Evolutionary conservation across 2,888 invertebrate genomes (phyloP).

Genomic region (Tetheella fluctuosa): DNA sequence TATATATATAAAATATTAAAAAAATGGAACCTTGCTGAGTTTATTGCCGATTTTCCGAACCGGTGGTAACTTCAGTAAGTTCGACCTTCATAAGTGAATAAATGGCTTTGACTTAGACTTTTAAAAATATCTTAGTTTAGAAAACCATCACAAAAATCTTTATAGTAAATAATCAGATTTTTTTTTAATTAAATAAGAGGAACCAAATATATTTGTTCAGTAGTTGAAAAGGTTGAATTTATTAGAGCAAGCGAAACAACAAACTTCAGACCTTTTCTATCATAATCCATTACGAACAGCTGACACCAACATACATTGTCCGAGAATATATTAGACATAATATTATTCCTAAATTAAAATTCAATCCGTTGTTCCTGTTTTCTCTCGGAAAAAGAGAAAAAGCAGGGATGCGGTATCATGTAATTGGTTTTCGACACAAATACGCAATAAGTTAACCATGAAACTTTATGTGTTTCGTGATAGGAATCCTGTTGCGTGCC

Average conservation of each 20-base stretch:
- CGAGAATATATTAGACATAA: constrained; percentile 28
- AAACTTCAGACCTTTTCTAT: constrained; percentile 14
- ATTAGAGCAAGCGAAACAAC: constrained; percentile 7
- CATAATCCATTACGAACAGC: constrained; percentile 14
- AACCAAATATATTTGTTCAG: background rate
- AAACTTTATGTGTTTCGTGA: constrained; percentile 65
- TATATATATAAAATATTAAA: too few relatives aligned
- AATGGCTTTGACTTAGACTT: too few relatives aligned
- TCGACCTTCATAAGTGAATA: too few relatives aligned
- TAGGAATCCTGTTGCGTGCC: constrained; percentile 46
- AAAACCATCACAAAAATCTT: background rate
- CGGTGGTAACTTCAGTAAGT: too few relatives aligned
- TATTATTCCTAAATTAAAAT: constrained; percentile 51
- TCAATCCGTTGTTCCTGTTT: constrained; percentile 41
- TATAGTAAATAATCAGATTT: background rate
- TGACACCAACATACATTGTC: constrained; percentile 11
- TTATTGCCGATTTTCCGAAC: too few relatives aligned
- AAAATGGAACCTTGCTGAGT: too few relatives aligned
- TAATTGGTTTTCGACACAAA: constrained; percentile 73
- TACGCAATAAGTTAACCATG: constrained; percentile 69
- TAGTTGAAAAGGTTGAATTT: constrained; percentile 7
- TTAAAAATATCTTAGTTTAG: too few relatives aligned
- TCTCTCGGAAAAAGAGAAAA: constrained; percentile 38
- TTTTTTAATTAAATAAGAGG: background rate
- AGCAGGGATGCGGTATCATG: constrained; percentile 53